Percentiles rank a stretch among this genome's conserved stretches.
Evolutionary conservation across 1,140 invertebrate species (phyloP).

Genomic region (Tachypleus tridentatus): DNA sequence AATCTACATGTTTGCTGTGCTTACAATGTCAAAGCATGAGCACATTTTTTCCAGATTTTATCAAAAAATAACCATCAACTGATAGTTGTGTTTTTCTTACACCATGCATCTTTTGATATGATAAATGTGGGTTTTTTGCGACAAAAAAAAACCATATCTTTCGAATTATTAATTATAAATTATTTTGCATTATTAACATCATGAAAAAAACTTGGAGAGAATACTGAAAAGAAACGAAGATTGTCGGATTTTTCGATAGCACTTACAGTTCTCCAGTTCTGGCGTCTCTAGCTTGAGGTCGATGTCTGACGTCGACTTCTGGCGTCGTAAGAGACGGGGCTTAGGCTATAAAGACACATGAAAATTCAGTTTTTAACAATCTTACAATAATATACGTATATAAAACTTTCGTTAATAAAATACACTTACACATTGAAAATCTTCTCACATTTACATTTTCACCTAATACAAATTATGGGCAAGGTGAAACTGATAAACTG

Average conservation of each 20-base stretch:
- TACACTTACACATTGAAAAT: too few species aligned
- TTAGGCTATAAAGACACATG: conserved; percentile 47
- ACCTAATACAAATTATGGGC: too few species aligned
- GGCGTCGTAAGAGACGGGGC: conserved; percentile 62
- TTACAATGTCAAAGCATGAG: background rate
- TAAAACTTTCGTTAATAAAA: too few species aligned
- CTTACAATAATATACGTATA: too few species aligned
- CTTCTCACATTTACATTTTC: too few species aligned
- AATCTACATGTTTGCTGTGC: background rate
- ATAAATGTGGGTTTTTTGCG: background rate
- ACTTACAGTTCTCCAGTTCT: conserved; percentile 33
- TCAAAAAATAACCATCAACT: background rate
- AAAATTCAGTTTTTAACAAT: background rate
- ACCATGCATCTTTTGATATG: background rate
- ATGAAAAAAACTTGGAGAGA: background rate
- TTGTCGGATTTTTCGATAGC: background rate
- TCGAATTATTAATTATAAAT: background rate
- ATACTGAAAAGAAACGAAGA: conserved; percentile 2
- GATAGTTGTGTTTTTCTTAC: background rate
- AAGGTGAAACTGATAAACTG: too few species aligned
- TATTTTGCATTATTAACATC: background rate
- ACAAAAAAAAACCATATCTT: conserved; percentile 3
- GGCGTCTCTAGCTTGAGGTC: conserved; percentile 31
- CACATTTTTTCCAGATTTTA: too few species aligned
- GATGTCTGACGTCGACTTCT: conserved; percentile 60